A percentile compares a stretch with the other conserved stretches of the same genome.
These are phyloP conservation scores for Mastigias papua DNA, from an alignment of 30 jellyfish, hydroid and myxozoan species.

Conservation along the genomic window DNA sequence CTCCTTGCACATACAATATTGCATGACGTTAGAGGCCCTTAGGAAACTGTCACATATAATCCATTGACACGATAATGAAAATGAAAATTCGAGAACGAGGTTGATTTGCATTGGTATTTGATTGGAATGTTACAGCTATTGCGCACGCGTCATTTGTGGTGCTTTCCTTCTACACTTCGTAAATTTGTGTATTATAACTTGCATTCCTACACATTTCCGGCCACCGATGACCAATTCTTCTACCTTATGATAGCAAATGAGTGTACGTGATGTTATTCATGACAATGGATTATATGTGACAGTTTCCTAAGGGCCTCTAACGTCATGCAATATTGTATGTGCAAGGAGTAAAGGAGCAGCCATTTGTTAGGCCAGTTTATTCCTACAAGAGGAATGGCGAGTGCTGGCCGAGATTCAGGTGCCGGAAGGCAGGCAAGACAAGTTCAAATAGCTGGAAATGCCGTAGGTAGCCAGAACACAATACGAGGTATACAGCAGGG, in stretches of 20 bases:
- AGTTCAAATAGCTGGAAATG: slow-evolving; percentile 23
- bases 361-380: slow-evolving; percentile 22
- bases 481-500: slow-evolving; percentile 65
- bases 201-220: background rate
- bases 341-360: background rate
- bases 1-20: background rate
- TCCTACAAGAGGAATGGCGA: slow-evolving; percentile 35
- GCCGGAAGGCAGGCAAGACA: slow-evolving; percentile 65
- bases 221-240: background rate
- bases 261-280: background rate
- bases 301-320: background rate
- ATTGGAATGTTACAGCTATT: slow-evolving; percentile 46
- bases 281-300: background rate
- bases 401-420: slow-evolving; percentile 56
- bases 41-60: background rate
- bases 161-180: slow-evolving; percentile 14
- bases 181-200: slow-evolving; percentile 1
- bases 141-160: slow-evolving; percentile 78
- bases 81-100: slow-evolving; percentile 53
- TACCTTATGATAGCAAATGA: background rate
- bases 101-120: slow-evolving; percentile 72
- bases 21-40: slow-evolving; percentile 1
- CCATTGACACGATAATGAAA: background rate
- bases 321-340: background rate
- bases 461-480: slow-evolving; percentile 23